Base-by-base conservation (phyloP, 2,888 invertebrate species). In the Apodemia zela region DNA sequence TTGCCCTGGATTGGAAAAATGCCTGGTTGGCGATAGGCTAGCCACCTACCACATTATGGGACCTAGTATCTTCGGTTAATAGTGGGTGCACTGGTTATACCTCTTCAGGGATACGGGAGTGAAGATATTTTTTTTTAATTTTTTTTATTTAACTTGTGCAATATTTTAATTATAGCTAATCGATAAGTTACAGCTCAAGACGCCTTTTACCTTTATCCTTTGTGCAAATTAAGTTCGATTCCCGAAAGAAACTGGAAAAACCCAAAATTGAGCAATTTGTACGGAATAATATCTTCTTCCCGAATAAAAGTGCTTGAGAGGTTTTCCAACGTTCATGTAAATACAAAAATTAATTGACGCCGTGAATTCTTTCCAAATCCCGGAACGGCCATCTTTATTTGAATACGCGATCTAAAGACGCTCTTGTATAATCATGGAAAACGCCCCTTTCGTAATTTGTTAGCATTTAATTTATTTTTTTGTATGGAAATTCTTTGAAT, bases 211-310 rank as follows among this genome's bases (percentile, higher is more conserved):
- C n/a, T 17, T 47, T 47, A 17, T 17, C 15, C 45, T 47, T 47
- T 68, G 67, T 71, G 65, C 63, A 68, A 69, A 69, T 69, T 63
- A 68, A 60, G 67, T 67, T 67, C 68, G 66, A 71, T 57, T 68
- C 65, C 66, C 63, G 64, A 60, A 65, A 65, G 42, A 66, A 64
- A 59, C 63, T 61, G 65, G 65, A 64, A 62, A 62, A 63, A 63
- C 59, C 63, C 58, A 63, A 67, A 65, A 69, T 64, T 64, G 65
- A 70, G 69, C 69, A 69, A 70, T 70, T 67, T 65, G 66, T 68
- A 67, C 63, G 66, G 70, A 72, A 71, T 72, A 71, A 71, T 69
- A 61, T 69, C 65, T 63, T 69, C 66, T 62, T 66, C 60, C 51
- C 59, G 59, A 68, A 66, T 67, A 68, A 68, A 67, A 67, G 66